Percentiles rank a stretch among this genome's conserved stretches.
Evolutionary conservation across 1,140 invertebrate species (phyloP).

Genomic region (Oncopodura yosiiana): DNA sequence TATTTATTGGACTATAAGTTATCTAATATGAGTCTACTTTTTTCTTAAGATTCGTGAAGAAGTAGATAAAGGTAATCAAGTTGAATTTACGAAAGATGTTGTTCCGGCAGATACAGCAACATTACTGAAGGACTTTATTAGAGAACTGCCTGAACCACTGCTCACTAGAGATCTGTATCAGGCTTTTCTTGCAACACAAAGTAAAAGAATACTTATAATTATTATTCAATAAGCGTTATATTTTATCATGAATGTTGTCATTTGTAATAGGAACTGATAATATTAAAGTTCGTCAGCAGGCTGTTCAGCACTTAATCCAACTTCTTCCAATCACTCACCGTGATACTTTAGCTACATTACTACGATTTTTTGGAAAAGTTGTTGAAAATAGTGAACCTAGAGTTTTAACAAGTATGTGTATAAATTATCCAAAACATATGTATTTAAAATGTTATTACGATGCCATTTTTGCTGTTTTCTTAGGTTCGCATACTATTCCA

Average conservation of each 20-base stretch:
- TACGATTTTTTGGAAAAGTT: conserved; percentile 69
- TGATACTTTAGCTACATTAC: conserved; percentile 71
- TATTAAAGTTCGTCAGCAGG: conserved; percentile 66
- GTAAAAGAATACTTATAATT: no score
- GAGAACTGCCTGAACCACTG: conserved; percentile 84
- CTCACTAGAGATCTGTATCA: conserved; percentile 78
- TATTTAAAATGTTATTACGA: no score
- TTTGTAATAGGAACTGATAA: conserved; percentile 60
- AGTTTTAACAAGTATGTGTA: no score
- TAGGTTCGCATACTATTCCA: conserved; percentile 52
- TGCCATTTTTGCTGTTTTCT: no score
- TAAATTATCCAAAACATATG: no score
- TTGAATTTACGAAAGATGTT: conserved; percentile 62
- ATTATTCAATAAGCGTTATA: not conserved
- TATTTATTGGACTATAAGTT: not conserved
- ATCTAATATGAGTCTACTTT: conserved; percentile 7
- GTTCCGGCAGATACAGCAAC: conserved; percentile 88
- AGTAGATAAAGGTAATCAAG: conserved; percentile 72
- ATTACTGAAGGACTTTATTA: conserved; percentile 82
- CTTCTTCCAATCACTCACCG: conserved; percentile 73
- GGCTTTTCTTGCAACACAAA: conserved; percentile 80
- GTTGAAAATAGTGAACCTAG: no score
- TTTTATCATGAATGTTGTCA: no score
- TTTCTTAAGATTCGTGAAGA: conserved; percentile 70
- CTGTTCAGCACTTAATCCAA: conserved; percentile 70